Conservation (phyloP, 2,113 vertebrate species). For the Cavia porcellus region DNA sequence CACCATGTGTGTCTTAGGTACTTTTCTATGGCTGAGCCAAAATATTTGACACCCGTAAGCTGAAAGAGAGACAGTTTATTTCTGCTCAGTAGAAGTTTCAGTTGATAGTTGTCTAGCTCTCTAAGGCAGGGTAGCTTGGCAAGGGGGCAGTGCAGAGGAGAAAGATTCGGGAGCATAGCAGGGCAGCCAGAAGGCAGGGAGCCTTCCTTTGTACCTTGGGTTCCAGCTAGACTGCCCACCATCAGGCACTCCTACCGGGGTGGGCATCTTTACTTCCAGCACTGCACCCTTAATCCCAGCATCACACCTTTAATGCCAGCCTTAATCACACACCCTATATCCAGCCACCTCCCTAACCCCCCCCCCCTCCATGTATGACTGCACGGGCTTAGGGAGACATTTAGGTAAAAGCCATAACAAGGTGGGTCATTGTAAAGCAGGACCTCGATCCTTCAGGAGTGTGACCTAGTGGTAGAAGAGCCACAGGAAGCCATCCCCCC, state of each 20-base stretch:
- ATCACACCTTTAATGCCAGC: background rate
- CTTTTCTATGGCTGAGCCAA: too few relatives aligned
- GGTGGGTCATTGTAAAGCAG: background rate
- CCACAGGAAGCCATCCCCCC: background rate
- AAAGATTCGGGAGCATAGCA: background rate
- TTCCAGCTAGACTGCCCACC: background rate
- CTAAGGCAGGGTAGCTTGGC: background rate
- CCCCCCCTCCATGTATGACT: too few relatives aligned
- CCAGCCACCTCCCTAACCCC: too few relatives aligned
- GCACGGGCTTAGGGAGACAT: too few relatives aligned
- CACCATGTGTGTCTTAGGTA: background rate
- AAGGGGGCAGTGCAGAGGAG: background rate
- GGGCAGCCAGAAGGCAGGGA: background rate
- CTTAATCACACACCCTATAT: background rate
- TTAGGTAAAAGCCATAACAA: too few relatives aligned
- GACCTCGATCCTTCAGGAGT: background rate
- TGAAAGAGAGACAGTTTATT: too few relatives aligned
- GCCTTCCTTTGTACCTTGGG: background rate
- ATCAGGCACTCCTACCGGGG: background rate
- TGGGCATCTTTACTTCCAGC: too few relatives aligned
- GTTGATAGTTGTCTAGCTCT: background rate
- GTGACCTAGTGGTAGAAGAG: background rate
- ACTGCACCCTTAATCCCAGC: too few relatives aligned
- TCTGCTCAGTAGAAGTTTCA: background rate
- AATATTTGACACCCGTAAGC: too few relatives aligned